phyloP scores from a whole-genome alignment of 2,888 invertebrate species.

The Phragmatobia fuliginosa region DNA sequence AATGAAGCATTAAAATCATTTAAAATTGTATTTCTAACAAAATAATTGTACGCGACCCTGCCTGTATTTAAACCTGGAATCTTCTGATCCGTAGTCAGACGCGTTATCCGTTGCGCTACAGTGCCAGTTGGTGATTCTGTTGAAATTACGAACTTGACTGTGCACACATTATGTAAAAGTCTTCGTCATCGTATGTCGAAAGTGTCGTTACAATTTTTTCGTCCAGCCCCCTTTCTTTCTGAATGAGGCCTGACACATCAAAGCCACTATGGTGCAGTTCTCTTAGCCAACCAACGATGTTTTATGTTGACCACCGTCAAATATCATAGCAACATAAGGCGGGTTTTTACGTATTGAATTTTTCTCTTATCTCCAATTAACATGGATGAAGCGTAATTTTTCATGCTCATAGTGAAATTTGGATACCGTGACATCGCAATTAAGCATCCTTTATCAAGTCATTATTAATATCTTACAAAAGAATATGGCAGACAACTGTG shows the following conservation, averaged over 20 bases:
- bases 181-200: no score
- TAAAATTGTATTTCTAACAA: no score
- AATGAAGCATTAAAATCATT: no score
- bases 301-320: no score
- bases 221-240: no score
- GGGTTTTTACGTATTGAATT: neutral
- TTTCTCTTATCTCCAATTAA: neutral
- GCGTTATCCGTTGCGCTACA: constrained; percentile 90
- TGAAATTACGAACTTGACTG: no score
- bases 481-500: constrained; percentile 29
- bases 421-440: constrained; percentile 25
- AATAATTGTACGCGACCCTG: constrained; percentile 87
- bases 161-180: no score
- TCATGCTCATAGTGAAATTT: neutral
- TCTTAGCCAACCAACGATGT: no score
- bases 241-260: no score
- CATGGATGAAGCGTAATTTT: neutral
- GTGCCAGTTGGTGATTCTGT: constrained; percentile 69
- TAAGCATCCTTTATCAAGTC: neutral
- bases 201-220: no score
- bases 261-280: no score
- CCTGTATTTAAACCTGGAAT: constrained; percentile 90
- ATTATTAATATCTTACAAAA: neutral
- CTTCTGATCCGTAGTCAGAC: constrained; percentile 91
- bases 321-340: no score